Percentiles rank a stretch among this genome's conserved stretches.
These are phyloP conservation scores for Peucedramus taeniatus DNA, from an alignment of 2,113 vertebrate species.

Conservation along the genomic window DNA sequence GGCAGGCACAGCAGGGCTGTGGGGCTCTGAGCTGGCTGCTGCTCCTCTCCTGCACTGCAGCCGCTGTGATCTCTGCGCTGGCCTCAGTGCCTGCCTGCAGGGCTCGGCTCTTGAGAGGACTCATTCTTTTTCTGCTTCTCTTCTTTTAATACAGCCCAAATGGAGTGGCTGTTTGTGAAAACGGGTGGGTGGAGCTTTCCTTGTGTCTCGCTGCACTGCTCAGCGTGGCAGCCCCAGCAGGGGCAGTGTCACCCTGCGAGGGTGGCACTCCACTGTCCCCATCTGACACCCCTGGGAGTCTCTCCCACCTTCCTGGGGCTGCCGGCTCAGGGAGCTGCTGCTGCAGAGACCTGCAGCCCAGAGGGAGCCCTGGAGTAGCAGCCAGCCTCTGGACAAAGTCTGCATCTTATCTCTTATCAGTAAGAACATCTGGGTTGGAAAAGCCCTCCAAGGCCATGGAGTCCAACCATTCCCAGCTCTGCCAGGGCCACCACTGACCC, in stretches of 20 bases:
- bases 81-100: not conserved
- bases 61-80: not conserved
- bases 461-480: not conserved
- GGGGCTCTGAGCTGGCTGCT: not conserved
- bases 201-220: not conserved
- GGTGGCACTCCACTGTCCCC: not conserved
- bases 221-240: rapidly evolving
- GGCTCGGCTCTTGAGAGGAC: rapidly evolving
- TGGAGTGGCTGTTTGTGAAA: not conserved
- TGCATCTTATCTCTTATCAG: not conserved
- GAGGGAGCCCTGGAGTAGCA: not conserved
- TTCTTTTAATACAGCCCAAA: too few relatives aligned
- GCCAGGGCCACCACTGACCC: not conserved
- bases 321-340: rapidly evolving
- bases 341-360: too few relatives aligned
- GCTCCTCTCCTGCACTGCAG: not conserved
- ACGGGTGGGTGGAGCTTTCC: not conserved
- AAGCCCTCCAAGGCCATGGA: not conserved
- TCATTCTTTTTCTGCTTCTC: rapidly evolving
- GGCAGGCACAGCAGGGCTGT: too few relatives aligned
- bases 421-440: not conserved
- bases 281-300: rapidly evolving
- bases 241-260: not conserved
- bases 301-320: rapidly evolving
- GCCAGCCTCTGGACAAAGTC: not conserved